These are phyloP conservation scores for Agrilus planipennis DNA, from an alignment of 1,140 invertebrate species.

Conservation along the genomic window DNA sequence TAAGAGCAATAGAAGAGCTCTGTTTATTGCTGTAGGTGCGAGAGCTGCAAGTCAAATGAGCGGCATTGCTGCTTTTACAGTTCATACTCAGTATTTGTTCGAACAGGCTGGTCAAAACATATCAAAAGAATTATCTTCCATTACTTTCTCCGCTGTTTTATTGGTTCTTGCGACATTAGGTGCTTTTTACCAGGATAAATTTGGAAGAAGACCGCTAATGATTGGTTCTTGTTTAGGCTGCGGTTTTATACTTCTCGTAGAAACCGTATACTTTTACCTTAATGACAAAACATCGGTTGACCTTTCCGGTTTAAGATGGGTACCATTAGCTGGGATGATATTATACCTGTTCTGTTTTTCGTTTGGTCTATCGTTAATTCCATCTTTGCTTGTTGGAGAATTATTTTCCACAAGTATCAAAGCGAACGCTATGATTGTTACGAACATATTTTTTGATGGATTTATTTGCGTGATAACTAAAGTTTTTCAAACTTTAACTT, in stretches of 20 bases:
- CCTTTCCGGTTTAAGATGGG: neutral
- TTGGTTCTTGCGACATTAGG: slow-evolving; percentile 27
- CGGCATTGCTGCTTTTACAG: slow-evolving; percentile 13
- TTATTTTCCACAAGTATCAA: slow-evolving; percentile 18
- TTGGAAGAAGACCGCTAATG: slow-evolving; percentile 40
- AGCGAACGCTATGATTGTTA: slow-evolving; percentile 10
- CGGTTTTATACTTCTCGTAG: neutral
- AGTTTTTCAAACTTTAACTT: neutral
- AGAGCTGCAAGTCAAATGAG: slow-evolving; percentile 11
- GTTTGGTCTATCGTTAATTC: slow-evolving; percentile 10
- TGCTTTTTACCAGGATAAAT: slow-evolving; percentile 49
- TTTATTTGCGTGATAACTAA: slow-evolving; percentile 34
- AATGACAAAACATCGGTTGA: slow-evolving; percentile 16
- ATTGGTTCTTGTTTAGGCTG: slow-evolving; percentile 3
- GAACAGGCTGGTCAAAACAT: slow-evolving; percentile 9
- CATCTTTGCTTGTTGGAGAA: slow-evolving; percentile 15
- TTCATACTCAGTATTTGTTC: slow-evolving; percentile 10
- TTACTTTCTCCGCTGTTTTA: slow-evolving; percentile 29
- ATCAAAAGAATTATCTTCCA: slow-evolving; percentile 7
- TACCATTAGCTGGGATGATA: slow-evolving; percentile 11
- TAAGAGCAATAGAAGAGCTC: slow-evolving; percentile 34
- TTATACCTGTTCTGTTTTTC: slow-evolving; percentile 10
- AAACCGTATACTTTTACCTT: slow-evolving; percentile 6
- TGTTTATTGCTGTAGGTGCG: slow-evolving; percentile 16
- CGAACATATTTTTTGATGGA: slow-evolving; percentile 9